phyloP scores from a whole-genome alignment of 2,113 vertebrate species.

The Campylorhamphus procurvoides region DNA sequence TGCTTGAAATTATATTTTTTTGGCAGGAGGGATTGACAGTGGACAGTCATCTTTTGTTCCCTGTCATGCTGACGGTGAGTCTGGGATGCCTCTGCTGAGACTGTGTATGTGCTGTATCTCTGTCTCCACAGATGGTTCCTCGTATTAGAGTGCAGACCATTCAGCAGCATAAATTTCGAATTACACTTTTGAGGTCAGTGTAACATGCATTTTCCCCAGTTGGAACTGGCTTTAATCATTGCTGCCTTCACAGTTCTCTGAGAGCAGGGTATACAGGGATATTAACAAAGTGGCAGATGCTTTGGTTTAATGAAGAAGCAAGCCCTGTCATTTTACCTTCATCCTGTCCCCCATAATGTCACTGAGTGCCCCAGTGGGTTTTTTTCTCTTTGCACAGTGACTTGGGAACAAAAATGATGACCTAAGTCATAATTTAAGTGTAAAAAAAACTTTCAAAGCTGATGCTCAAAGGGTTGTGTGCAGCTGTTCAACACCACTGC shows the following conservation, averaged over 20 bases:
- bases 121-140: neutral
- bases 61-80: neutral
- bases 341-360: neutral
- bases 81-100: neutral
- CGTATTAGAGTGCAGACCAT: neutral
- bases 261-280: neutral
- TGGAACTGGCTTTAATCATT: neutral
- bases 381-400: neutral
- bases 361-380: neutral
- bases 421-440: neutral
- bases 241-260: neutral
- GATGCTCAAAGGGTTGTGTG: neutral
- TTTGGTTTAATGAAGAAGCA: conserved; percentile 13
- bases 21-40: neutral
- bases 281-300: neutral
- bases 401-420: neutral
- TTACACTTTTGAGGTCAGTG: neutral
- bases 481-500: neutral
- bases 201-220: neutral
- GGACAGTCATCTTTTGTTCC: neutral
- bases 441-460: neutral
- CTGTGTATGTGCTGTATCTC: neutral
- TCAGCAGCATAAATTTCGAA: conserved; percentile 3
- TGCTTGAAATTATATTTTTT: neutral
- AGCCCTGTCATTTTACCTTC: neutral